Percentiles rank a stretch among this genome's conserved stretches.
Evolutionary conservation across 2,113 vertebrate species (phyloP).

Genomic region (Python bivittatus): DNA sequence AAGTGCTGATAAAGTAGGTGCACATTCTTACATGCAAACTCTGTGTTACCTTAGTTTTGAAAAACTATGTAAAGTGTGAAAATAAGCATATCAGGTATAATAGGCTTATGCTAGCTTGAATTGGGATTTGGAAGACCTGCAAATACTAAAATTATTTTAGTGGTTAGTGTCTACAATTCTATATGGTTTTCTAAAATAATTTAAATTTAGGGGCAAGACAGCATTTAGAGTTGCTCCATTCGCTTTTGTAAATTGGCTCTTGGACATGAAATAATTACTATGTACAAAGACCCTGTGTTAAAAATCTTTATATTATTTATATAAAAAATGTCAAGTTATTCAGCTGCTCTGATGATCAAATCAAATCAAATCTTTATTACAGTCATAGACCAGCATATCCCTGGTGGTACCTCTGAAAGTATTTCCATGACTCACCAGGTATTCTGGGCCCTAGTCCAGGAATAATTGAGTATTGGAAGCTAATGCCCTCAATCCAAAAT

Average conservation of each 20-base stretch:
- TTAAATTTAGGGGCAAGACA: rapidly evolving
- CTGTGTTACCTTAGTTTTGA: not conserved
- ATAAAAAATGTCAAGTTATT: not conserved
- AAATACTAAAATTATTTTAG: conserved; percentile 13
- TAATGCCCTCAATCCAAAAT: not conserved
- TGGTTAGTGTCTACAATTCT: rapidly evolving
- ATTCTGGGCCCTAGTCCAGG: not conserved
- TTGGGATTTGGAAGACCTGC: not conserved
- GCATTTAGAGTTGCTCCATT: not conserved
- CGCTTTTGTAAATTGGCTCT: not conserved
- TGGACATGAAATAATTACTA: not conserved
- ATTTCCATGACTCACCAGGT: not conserved
- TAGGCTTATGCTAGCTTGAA: not conserved
- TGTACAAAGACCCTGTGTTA: not conserved
- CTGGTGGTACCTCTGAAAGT: no score
- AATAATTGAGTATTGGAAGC: not conserved
- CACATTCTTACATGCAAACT: not conserved
- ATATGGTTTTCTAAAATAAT: not conserved
- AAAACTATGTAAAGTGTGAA: not conserved
- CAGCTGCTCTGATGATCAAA: not conserved
- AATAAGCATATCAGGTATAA: not conserved
- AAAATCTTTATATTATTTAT: not conserved
- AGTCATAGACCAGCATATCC: not conserved
- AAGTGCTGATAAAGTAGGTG: conserved; percentile 2
- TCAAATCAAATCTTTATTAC: not conserved